Base-by-base conservation (phyloP, 2,888 invertebrate genomes). In the Orchestes rusci region DNA sequence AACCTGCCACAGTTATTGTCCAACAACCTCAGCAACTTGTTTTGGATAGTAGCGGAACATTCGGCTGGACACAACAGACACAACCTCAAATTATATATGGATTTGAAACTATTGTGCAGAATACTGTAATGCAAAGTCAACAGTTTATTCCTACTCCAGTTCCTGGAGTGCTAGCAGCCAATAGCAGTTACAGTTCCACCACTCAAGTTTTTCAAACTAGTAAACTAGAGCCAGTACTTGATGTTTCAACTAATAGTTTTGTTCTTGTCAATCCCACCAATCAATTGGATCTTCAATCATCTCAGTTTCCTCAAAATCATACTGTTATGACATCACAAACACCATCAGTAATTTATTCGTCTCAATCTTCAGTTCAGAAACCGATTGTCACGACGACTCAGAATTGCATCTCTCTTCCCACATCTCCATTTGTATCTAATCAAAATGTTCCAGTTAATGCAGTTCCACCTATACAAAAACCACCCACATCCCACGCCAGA, bases 111-210 rank as follows among this genome's bases (percentile, higher is more conserved):
- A 87, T 88, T 41, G 88, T 89, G 2, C 87, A 87, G 65, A 89
- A 88, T 59, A 88, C 88, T 3, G 86, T 88, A 1, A 87, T 88
- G 87, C 85, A 85, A n/a, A 87, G 87, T 16, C 88, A 86, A 61
- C 88, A 88, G 61, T 86, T 87, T 61, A 80, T 88, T 12, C 82
- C 87, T 3, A 84, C 84, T 2, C 80, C 85, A 3, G 81, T 87
- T 72, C 85, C 84, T 49, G 86, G 87, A 32, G 81, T 87, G 2
- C 71, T 87, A 19, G 83, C 86, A 41, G 82, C 84, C 57, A 84
- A 84, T 58, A 86, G 87, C 58, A 87, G 87, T 62, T 88, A 86
- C 62, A 84, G 84, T 13, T 85, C 88, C 13, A 88, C 88, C 2
- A 88, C 88, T 0, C 84, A 84, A 70, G 85, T 86, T 23, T 85